Conservation (phyloP, 2,113 vertebrate species). For the Onychorhynchus coronatus region DNA sequence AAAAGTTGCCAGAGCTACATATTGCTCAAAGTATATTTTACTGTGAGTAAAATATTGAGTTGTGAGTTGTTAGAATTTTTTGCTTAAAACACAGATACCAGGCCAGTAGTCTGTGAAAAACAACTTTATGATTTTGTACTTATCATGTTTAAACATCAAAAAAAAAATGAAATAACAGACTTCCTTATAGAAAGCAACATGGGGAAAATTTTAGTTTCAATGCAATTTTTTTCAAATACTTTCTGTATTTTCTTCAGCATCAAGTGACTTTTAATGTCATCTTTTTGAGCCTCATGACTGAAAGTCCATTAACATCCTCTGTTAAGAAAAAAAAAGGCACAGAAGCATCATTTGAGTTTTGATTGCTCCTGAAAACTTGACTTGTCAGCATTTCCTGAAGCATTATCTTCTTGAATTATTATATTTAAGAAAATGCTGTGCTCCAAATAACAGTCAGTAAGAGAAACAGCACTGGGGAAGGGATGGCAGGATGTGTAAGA, state of each 20-base stretch:
- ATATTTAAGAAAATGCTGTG: neutral
- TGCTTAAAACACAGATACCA: neutral
- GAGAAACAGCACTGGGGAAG: neutral
- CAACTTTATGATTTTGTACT: neutral
- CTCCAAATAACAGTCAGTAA: neutral
- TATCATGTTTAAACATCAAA: neutral
- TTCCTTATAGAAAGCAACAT: neutral
- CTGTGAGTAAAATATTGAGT: too few species aligned
- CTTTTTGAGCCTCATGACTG: neutral
- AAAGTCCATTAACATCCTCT: conserved; percentile 13
- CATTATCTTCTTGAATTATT: conserved; percentile 15
- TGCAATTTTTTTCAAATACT: neutral
- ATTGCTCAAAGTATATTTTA: neutral
- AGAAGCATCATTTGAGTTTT: neutral
- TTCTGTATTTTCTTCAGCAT: conserved; percentile 4
- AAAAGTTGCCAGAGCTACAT: neutral
- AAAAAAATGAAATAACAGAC: neutral
- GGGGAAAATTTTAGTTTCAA: neutral
- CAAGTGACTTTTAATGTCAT: neutral
- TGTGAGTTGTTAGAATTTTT: neutral
- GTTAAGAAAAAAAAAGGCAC: neutral
- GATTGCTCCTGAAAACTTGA: neutral
- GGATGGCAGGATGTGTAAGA: neutral
- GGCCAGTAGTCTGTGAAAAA: neutral
- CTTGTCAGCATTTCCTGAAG: neutral